Conservation (phyloP, 2,888 invertebrate species). For the Caenorhabditis plicata region DNA sequence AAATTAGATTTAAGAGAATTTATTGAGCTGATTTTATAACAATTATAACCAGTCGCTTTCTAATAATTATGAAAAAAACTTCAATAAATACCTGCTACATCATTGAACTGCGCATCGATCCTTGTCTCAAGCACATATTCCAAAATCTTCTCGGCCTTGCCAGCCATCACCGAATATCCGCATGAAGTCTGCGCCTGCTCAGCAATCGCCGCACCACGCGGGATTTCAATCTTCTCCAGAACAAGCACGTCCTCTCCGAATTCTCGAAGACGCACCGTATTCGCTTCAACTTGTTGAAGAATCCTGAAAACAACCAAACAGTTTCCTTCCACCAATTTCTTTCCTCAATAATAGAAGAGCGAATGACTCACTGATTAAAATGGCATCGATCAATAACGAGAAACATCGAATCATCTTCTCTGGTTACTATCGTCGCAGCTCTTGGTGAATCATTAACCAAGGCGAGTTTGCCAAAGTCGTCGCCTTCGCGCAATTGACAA, state of each 20-base stretch:
- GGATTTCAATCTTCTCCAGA: constrained; percentile 72
- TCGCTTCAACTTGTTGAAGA: constrained; percentile 79
- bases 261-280: constrained; percentile 81
- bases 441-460: constrained; percentile 82
- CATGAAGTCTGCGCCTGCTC: constrained; percentile 11
- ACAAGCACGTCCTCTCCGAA: constrained; percentile 82
- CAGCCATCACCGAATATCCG: constrained; percentile 81
- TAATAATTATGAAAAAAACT: not conserved
- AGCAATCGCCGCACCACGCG: constrained; percentile 46
- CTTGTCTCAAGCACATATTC: constrained; percentile 82
- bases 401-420: constrained; percentile 82
- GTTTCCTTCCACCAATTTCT: not conserved
- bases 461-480: constrained; percentile 84
- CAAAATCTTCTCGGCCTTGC: constrained; percentile 82
- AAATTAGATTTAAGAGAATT: no score
- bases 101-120: constrained; percentile 68
- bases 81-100: constrained; percentile 6
- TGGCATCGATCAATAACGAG: constrained; percentile 82
- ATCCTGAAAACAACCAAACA: constrained; percentile 45
- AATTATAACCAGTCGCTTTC: not conserved
- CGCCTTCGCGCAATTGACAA: constrained; percentile 80
- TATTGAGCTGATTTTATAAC: not conserved
- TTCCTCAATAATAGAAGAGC: not conserved
- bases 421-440: constrained; percentile 80
- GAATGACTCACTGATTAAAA: constrained; percentile 75